Conservation (phyloP, 2,113 vertebrate species). For the Canis aureus region DNA sequence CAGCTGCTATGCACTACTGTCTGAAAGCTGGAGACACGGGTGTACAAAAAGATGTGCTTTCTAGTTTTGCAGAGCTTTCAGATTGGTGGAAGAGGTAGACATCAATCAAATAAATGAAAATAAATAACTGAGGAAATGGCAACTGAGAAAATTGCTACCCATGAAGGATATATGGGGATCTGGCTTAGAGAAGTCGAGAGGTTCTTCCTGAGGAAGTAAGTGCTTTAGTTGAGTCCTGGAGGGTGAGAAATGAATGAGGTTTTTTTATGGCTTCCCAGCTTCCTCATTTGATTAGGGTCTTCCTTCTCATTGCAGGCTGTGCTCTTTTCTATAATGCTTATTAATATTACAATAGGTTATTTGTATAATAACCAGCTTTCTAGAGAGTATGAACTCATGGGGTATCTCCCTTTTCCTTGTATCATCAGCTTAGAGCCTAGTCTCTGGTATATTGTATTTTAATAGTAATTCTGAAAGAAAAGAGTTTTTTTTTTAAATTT, state of each 20-base stretch:
- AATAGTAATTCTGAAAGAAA: background rate
- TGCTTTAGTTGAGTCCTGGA: background rate
- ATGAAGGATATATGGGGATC: background rate
- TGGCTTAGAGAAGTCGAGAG: background rate
- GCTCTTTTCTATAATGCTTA: background rate
- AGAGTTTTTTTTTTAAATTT: background rate
- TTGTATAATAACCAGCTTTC: background rate
- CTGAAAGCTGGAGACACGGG: background rate
- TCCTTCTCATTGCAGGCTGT: background rate
- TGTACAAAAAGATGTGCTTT: background rate
- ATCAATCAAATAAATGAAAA: background rate
- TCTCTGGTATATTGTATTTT: background rate
- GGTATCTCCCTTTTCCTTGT: background rate
- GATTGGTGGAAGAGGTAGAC: background rate
- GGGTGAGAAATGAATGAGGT: background rate
- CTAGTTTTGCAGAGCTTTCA: background rate
- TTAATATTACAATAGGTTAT: background rate
- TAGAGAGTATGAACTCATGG: background rate
- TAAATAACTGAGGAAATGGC: background rate
- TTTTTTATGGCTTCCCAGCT: background rate
- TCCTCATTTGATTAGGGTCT: background rate
- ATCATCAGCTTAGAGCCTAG: background rate
- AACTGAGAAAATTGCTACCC: background rate
- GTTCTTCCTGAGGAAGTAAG: background rate
- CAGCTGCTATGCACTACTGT: too few relatives aligned